These are phyloP conservation scores for Cynopterus brachyotis DNA, from an alignment of 2,113 vertebrate species.

Conservation along the genomic window DNA sequence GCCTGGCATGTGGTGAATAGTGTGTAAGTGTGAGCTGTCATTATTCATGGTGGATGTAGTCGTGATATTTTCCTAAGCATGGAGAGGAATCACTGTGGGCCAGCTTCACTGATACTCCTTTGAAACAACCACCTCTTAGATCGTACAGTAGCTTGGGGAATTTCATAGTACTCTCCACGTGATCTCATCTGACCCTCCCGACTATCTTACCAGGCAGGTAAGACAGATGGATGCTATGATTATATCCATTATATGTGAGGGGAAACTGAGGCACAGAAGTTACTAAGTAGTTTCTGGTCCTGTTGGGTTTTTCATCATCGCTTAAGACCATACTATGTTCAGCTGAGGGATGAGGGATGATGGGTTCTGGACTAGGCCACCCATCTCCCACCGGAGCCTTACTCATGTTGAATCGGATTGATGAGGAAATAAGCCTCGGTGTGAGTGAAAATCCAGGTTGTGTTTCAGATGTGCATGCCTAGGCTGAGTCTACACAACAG, in stretches of 20 bases:
- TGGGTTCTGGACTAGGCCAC: background rate
- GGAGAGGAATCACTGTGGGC: background rate
- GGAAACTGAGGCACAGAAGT: background rate
- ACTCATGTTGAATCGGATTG: background rate
- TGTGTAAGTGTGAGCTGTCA: background rate
- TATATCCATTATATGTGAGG: background rate
- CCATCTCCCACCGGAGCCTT: no score
- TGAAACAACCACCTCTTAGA: background rate
- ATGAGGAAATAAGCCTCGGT: background rate
- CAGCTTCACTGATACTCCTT: background rate
- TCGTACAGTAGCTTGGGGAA: no score
- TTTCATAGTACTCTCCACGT: background rate
- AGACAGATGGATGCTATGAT: background rate
- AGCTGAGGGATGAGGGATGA: accelerated
- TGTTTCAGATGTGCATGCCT: background rate
- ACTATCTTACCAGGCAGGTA: background rate
- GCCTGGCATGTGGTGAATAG: accelerated
- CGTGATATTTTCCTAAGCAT: background rate
- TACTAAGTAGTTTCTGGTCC: background rate
- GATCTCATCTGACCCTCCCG: background rate
- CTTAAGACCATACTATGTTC: background rate
- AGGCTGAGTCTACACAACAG: accelerated
- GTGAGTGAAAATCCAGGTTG: no score
- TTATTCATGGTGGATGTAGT: background rate
- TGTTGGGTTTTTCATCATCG: background rate